Conservation (phyloP, 2,888 invertebrate species). For the Sylvicola fuscatus region DNA sequence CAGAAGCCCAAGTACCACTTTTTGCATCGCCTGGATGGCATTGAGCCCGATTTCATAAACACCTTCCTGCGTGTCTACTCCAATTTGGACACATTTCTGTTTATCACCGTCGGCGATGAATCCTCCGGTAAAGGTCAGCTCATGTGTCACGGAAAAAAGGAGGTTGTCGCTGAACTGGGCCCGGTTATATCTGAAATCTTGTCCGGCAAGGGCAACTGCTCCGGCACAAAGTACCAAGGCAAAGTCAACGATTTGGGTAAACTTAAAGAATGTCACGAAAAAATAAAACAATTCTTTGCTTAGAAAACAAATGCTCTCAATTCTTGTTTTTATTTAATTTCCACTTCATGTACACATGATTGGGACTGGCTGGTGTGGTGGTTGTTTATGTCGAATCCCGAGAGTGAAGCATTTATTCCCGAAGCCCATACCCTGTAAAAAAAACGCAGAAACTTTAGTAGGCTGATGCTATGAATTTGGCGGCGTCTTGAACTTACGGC, state of each 20-base stretch:
- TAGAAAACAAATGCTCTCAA: no score
- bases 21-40: slow-evolving; percentile 47
- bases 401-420: no score
- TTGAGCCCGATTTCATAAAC: slow-evolving; percentile 53
- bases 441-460: no score
- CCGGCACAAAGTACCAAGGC: slow-evolving; percentile 52
- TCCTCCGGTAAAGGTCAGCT: slow-evolving; percentile 35
- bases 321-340: no score
- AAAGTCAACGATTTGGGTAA: slow-evolving; percentile 49
- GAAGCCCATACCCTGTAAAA: no score
- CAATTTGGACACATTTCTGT: slow-evolving; percentile 33
- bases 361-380: no score
- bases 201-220: slow-evolving; percentile 57
- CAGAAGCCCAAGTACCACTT: slow-evolving; percentile 34
- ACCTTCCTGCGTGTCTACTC: slow-evolving; percentile 41
- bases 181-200: slow-evolving; percentile 40
- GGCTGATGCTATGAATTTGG: no score
- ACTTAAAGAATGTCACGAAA: slow-evolving; percentile 31
- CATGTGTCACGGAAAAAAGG: slow-evolving; percentile 27
- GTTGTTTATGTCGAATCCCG: no score
- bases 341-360: no score
- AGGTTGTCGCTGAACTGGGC: slow-evolving; percentile 16
- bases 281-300: no score
- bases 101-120: slow-evolving; percentile 50
- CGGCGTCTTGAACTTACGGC: background rate